Evolutionary conservation across 2,113 vertebrate species (phyloP).

Genomic region (Monarcha castaneiventris): DNA sequence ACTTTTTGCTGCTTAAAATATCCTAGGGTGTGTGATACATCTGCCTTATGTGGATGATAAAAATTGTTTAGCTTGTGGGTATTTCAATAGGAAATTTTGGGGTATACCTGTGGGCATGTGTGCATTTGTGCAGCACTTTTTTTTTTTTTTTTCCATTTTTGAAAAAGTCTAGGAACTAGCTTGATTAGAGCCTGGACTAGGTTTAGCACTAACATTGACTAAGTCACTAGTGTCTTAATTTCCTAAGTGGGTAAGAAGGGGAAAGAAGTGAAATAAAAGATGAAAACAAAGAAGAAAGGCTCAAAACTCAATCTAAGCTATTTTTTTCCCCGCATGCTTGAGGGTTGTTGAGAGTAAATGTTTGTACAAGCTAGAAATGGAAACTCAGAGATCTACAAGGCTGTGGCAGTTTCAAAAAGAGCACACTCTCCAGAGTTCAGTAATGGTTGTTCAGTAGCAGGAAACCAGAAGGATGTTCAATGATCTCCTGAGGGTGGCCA

Average conservation of each 20-base stretch:
- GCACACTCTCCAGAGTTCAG: background rate
- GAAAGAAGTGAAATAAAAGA: background rate
- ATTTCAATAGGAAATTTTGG: background rate
- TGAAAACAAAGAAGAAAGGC: background rate
- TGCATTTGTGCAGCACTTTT: background rate
- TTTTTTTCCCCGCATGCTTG: background rate
- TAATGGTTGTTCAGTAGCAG: background rate
- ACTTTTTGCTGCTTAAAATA: background rate
- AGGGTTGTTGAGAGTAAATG: background rate
- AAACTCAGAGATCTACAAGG: background rate
- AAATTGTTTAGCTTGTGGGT: background rate
- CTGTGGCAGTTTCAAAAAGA: background rate
- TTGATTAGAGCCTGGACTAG: background rate
- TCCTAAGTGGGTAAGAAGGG: background rate
- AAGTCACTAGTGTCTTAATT: background rate
- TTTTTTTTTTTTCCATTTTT: background rate
- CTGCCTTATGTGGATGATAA: background rate
- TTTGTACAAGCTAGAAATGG: background rate
- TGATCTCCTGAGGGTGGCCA: constrained; percentile 3
- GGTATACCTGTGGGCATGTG: background rate
- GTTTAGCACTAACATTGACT: background rate
- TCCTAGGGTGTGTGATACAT: background rate
- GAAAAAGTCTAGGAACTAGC: background rate
- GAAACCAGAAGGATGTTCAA: background rate
- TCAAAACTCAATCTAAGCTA: background rate